phyloP scores from a whole-genome alignment of 2,797 vertebrate genomes.

The Gephyroberyx darwinii region DNA sequence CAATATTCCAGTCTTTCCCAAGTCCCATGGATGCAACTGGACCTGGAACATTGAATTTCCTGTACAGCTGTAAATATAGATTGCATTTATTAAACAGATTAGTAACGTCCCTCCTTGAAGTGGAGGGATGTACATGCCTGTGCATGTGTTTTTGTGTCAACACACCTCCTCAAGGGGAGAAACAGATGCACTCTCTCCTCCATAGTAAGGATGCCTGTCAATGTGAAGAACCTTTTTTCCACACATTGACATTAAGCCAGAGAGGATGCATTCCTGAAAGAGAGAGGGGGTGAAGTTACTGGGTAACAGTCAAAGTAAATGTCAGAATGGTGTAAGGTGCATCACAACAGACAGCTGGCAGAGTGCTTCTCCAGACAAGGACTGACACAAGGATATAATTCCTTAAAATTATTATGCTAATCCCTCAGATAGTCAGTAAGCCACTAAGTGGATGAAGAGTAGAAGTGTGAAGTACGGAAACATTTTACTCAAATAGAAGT shows the following conservation, averaged over 20 bases:
- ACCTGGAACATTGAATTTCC: conserved; percentile 72
- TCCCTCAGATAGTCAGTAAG: conserved; percentile 21
- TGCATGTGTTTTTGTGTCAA: conserved; percentile 7
- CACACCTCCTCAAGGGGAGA: conserved; percentile 80
- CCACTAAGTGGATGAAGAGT: conserved; percentile 7
- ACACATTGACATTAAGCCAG: conserved; percentile 77
- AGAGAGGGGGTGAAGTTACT: conserved; percentile 16
- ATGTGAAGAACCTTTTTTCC: conserved; percentile 84
- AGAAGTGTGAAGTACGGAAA: neutral
- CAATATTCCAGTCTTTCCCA: conserved; percentile 84
- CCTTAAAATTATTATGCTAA: conserved; percentile 2
- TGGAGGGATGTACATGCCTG: neutral
- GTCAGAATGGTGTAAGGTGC: conserved; percentile 4
- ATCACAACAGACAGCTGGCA: conserved; percentile 12
- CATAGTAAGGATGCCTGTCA: conserved; percentile 78
- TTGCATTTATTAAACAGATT: neutral
- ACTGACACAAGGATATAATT: conserved; percentile 16
- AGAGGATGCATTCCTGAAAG: conserved; percentile 81
- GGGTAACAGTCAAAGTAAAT: conserved; percentile 3
- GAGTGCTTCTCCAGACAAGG: conserved; percentile 17
- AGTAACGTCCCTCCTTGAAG: neutral
- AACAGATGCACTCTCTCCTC: conserved; percentile 79
- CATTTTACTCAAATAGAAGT: too few species aligned
- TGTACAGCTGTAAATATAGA: conserved; percentile 74
- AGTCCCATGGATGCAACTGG: conserved; percentile 59